These are phyloP conservation scores for Semnornis frantzii DNA, from an alignment of 2,113 vertebrate genomes.

Conservation along the genomic window DNA sequence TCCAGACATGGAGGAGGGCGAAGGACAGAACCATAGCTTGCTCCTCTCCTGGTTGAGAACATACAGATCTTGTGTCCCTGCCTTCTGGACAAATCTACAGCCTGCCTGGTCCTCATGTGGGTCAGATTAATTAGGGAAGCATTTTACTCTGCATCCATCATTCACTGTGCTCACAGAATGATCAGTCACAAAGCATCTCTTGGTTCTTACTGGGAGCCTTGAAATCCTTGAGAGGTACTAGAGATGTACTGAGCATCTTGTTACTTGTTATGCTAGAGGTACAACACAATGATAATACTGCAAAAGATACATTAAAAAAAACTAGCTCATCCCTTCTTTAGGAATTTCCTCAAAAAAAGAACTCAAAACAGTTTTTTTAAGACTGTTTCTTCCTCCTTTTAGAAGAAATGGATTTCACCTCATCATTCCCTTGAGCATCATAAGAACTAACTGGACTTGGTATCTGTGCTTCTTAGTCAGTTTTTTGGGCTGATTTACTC, in stretches of 20 bases:
- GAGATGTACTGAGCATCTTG: background rate
- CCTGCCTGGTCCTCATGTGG: background rate
- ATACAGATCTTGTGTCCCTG: background rate
- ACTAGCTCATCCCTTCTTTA: background rate
- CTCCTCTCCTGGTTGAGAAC: background rate
- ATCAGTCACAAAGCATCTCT: background rate
- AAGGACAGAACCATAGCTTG: background rate
- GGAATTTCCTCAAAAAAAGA: background rate
- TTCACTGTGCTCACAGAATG: background rate
- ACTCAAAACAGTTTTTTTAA: no score
- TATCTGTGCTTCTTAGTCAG: background rate
- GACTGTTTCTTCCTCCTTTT: background rate
- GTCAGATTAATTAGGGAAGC: background rate
- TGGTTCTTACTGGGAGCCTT: background rate
- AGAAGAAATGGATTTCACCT: background rate
- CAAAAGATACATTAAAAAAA: background rate
- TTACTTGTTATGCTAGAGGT: background rate
- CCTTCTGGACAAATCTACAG: background rate
- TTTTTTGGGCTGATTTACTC: background rate
- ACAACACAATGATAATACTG: background rate
- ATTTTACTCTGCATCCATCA: background rate
- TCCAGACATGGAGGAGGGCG: background rate
- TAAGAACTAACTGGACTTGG: background rate
- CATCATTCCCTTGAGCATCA: background rate
- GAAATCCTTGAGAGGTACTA: background rate